Base-by-base conservation (phyloP, 2,888 invertebrate genomes). In the Luperina testacea region DNA sequence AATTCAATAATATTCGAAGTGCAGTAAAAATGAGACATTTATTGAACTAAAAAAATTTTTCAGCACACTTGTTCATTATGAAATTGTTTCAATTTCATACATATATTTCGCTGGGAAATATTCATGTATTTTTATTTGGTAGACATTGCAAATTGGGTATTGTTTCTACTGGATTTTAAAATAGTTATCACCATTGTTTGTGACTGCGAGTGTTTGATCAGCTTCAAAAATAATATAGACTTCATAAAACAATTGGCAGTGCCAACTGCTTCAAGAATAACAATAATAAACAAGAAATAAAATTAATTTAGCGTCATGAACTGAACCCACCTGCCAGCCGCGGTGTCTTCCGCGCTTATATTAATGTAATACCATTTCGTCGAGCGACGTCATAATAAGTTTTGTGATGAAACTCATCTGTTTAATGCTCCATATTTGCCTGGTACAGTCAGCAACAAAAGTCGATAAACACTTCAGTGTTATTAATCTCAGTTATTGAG, bases 341-440 rank as follows among this genome's bases (percentile, higher is more conserved):
- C 73, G 53, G 72, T 27, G 73, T 73, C 42, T 83, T 74, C 68
- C 53, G 45, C 64, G 68, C 72, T 53, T 68, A 64, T 86, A 80
- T 74, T 86, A 82, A 72, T 82, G 64, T 78, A 70, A 78, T 70
- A 77, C 59, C 69, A 73, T 80, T 83, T 51, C 67, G 61, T 72
- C 32, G 70, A 72, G 87, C 48, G 68, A 65, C 65, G 72, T 59
- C 84, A 65, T 85, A 87, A 84, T 87, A 84, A 85, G 84, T 64
- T 87, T 65, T 67, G 64, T 87, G 84, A 87, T 80, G 80, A 84
- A 84, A 57, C 61, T 72, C 73, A 63, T 87, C 63, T 72, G 32
- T 84, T 59, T 74, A 61, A 69, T 69, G 68, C 84, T 86, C 63
- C 67, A 79, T 86, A 67, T 45, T 63, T 48, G 69, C 84, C 75